These are phyloP conservation scores for Catostomus latipinnis DNA, from an alignment of 2,797 vertebrate species.

Conservation along the genomic window DNA sequence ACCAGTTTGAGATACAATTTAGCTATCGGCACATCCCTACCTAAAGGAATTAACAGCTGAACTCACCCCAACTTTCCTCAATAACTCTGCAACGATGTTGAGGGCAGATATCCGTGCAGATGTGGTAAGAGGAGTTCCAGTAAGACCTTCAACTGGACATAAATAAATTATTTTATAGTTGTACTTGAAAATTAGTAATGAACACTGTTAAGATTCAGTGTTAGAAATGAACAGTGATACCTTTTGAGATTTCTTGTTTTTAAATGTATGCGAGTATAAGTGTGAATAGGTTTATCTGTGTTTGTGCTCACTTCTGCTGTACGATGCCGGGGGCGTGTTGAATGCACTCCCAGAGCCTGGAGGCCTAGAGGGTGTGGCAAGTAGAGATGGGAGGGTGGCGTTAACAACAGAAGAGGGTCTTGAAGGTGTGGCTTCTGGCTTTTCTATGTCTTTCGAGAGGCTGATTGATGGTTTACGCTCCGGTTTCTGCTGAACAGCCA, in stretches of 20 bases:
- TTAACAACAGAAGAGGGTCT: conserved; percentile 60
- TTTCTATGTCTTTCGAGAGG: conserved; percentile 76
- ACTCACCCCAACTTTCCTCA: conserved; percentile 97
- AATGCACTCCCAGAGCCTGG: conserved; percentile 67
- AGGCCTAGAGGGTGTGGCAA: conserved; percentile 78
- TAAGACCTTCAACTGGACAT: conserved; percentile 79
- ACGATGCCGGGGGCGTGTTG: conserved; percentile 79
- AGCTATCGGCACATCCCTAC: no score
- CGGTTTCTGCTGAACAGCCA: conserved; percentile 93
- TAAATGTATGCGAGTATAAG: no score
- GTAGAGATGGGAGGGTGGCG: conserved; percentile 62
- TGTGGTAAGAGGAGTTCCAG: conserved; percentile 91
- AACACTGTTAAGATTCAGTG: no score
- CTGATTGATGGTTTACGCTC: conserved; percentile 82
- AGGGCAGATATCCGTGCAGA: conserved; percentile 96
- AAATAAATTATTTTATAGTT: no score
- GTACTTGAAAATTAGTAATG: no score
- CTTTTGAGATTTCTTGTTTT: no score
- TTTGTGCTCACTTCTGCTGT: conserved; percentile 81
- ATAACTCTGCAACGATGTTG: conserved; percentile 95
- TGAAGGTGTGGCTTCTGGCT: conserved; percentile 69
- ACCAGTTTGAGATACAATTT: no score
- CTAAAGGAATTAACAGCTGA: neutral
- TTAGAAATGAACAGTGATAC: no score
- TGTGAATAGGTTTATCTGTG: neutral